Conservation (phyloP, 92 coral and sea anemone genomes). For the Porites evermanni region DNA sequence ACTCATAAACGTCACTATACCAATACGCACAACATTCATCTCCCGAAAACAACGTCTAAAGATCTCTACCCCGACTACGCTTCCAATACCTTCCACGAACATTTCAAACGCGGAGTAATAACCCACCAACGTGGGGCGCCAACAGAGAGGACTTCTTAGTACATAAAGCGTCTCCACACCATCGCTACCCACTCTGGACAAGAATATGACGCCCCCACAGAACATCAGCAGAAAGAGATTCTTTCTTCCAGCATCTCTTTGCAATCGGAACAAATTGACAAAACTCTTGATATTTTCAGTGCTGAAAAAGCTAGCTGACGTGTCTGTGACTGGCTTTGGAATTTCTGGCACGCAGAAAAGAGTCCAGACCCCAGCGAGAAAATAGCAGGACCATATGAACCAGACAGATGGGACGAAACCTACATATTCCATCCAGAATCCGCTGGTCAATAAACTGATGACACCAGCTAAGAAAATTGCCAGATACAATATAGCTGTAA, state of each 20-base stretch:
- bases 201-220: conserved; percentile 42
- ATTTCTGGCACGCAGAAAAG: conserved; percentile 67
- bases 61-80: conserved; percentile 63
- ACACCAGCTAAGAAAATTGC: conserved; percentile 72
- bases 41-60: conserved; percentile 69
- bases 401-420: conserved; percentile 80
- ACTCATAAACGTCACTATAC: conserved; percentile 59
- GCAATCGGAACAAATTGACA: conserved; percentile 34
- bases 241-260: conserved; percentile 23
- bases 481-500: conserved; percentile 68
- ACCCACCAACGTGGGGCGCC: conserved; percentile 71
- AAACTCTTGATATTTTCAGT: conserved; percentile 26
- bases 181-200: conserved; percentile 56
- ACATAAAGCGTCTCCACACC: conserved; percentile 67
- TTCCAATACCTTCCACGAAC: conserved; percentile 77
- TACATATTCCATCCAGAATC: conserved; percentile 69
- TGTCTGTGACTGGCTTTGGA: neutral
- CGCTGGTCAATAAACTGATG: conserved; percentile 83
- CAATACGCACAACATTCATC: conserved; percentile 50
- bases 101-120: conserved; percentile 75
- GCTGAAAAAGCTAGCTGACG: conserved; percentile 13
- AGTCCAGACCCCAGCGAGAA: conserved; percentile 56
- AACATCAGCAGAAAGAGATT: conserved; percentile 36
- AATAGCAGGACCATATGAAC: conserved; percentile 65
- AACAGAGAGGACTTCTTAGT: conserved; percentile 77